These are phyloP conservation scores for Cheilosia pagana DNA, from an alignment of 2,888 invertebrate genomes.

Conservation along the genomic window DNA sequence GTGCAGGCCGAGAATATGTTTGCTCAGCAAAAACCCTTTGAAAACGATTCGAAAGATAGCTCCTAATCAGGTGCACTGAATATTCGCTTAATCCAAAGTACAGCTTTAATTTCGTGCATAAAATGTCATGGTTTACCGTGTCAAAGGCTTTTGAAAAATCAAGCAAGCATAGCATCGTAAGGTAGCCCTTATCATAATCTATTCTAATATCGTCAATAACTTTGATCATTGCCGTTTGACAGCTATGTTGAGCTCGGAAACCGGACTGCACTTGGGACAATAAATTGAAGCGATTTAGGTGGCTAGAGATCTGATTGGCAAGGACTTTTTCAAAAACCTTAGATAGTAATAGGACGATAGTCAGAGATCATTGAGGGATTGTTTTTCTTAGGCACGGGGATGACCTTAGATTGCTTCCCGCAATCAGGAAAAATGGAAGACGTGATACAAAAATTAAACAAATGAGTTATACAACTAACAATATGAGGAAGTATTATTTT, in stretches of 20 bases:
- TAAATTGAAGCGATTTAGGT: background rate
- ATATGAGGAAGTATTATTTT: constrained; percentile 9
- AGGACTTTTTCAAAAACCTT: constrained; percentile 13
- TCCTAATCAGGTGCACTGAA: background rate
- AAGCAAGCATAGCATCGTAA: background rate
- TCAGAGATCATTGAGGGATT: background rate
- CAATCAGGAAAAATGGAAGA: background rate
- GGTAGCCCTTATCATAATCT: background rate
- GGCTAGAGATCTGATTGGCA: background rate
- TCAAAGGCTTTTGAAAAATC: constrained; percentile 3
- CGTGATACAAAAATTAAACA: background rate
- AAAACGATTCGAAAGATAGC: constrained; percentile 1
- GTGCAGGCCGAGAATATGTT: background rate
- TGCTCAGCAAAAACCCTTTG: background rate
- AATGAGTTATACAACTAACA: background rate
- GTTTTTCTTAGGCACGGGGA: background rate
- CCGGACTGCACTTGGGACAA: background rate
- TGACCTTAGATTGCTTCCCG: constrained; percentile 9
- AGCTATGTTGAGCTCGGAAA: background rate
- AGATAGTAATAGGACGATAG: constrained; percentile 2
- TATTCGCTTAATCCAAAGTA: background rate
- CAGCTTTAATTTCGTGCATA: background rate
- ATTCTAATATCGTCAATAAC: background rate
- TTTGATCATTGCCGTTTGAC: background rate
- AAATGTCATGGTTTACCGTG: background rate